Evolutionary conservation across 2,797 vertebrate genomes (phyloP).

Genomic region (Phaenicophaeus curvirostris): DNA sequence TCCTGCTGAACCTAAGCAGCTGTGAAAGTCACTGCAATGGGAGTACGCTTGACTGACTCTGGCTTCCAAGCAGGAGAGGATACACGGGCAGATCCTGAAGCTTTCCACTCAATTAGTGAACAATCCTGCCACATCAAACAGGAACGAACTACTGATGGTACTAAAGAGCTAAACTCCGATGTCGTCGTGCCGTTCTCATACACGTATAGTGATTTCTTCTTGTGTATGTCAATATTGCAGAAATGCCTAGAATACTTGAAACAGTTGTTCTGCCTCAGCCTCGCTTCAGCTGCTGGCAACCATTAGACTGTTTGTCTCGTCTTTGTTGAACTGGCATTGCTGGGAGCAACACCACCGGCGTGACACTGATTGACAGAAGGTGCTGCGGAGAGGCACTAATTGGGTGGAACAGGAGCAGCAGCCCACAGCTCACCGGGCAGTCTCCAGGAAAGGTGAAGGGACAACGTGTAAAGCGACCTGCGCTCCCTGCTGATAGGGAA

Average conservation of each 20-base stretch:
- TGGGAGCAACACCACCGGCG: conserved; percentile 39
- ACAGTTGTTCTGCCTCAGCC: neutral
- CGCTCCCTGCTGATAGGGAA: neutral
- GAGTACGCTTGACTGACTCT: neutral
- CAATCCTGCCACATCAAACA: neutral
- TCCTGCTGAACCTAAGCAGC: neutral
- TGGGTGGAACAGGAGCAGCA: conserved; percentile 7
- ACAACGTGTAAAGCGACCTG: neutral
- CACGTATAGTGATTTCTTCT: neutral
- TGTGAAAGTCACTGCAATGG: neutral
- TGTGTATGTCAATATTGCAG: neutral
- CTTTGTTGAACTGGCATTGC: conserved; percentile 40
- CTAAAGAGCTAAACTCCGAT: neutral
- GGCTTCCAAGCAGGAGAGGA: neutral
- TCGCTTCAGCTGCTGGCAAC: conserved; percentile 26
- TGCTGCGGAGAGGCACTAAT: neutral
- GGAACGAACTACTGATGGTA: neutral
- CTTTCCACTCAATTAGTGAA: conserved; percentile 16
- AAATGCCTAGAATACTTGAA: conserved; percentile 12
- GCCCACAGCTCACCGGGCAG: neutral
- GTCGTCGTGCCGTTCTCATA: neutral
- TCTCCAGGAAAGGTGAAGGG: neutral
- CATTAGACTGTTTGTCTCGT: conserved; percentile 20
- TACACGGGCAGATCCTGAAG: neutral
- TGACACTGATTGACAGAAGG: conserved; percentile 14